Evolutionary conservation across 2,888 invertebrate genomes (phyloP).

Genomic region (Sminthurides aquaticus): DNA sequence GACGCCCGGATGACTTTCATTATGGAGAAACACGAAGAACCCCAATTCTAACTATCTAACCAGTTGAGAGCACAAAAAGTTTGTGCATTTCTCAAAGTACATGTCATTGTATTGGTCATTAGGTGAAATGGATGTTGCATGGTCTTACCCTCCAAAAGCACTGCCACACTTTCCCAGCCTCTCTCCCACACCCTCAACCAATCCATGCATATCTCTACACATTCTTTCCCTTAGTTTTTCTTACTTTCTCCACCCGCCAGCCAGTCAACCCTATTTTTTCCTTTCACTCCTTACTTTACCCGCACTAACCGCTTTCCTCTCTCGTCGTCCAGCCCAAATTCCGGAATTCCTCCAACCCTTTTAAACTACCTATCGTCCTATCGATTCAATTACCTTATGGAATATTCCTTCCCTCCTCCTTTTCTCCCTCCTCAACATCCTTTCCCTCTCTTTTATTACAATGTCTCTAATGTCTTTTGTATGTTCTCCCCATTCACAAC

Average conservation of each 20-base stretch:
- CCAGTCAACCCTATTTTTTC: not conserved
- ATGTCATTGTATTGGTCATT: constrained; percentile 34
- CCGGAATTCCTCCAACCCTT: not conserved
- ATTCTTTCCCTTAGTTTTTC: not conserved
- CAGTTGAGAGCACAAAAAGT: not conserved
- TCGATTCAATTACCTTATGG: constrained; percentile 44
- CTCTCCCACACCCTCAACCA: not conserved
- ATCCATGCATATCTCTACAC: not conserved
- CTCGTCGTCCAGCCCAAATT: not conserved
- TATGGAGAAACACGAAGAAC: not conserved
- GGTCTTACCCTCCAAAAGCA: constrained; percentile 6
- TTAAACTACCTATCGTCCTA: constrained; percentile 20
- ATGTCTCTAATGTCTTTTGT: not conserved
- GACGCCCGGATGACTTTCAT: constrained; percentile 7
- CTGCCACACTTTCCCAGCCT: not conserved
- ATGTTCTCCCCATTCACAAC: not conserved
- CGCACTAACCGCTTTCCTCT: not conserved
- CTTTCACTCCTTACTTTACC: too few species aligned
- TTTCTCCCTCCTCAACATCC: constrained; percentile 12
- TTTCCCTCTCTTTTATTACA: not conserved
- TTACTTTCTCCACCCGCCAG: not conserved
- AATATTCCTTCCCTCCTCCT: constrained; percentile 20
- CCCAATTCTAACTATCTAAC: not conserved
- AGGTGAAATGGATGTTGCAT: constrained; percentile 43
- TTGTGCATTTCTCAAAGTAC: constrained; percentile 9